Evolutionary conservation across 1,140 invertebrate genomes (phyloP).

Genomic region (Polyergus mexicanus): DNA sequence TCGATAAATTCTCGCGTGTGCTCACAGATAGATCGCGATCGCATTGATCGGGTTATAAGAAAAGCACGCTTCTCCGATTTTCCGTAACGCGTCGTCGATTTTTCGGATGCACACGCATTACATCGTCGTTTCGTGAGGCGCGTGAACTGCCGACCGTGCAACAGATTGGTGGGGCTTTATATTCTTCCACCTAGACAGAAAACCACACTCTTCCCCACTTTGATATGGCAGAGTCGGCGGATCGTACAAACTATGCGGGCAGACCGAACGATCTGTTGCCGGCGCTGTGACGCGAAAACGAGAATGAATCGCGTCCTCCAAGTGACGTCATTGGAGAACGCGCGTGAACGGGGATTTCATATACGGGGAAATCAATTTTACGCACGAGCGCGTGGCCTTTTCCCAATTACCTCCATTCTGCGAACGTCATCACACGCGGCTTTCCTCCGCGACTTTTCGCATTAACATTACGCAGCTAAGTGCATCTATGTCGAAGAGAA

Average conservation of each 20-base stretch:
- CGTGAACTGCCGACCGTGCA: conserved; percentile 64
- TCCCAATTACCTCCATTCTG: conserved; percentile 8
- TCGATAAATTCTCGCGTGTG: background rate
- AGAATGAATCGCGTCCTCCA: conserved; percentile 2
- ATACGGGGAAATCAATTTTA: background rate
- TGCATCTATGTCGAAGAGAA: background rate
- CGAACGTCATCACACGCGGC: conserved; percentile 23
- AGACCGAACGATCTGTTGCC: background rate
- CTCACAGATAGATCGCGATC: conserved; percentile 29
- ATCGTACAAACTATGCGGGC: conserved; percentile 27
- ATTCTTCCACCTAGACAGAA: conserved; percentile 63
- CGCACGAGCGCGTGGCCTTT: background rate
- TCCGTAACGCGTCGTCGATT: background rate
- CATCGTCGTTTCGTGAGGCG: conserved; percentile 67
- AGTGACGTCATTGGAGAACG: conserved; percentile 72
- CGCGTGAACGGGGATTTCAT: conserved; percentile 54
- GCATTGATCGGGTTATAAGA: background rate
- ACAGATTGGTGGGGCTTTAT: conserved; percentile 76
- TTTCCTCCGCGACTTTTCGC: background rate
- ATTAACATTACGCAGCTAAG: background rate
- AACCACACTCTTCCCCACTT: conserved; percentile 52
- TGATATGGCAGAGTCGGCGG: background rate
- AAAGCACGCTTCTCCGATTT: background rate
- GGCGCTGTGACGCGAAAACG: conserved; percentile 27
- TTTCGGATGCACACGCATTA: conserved; percentile 57